Base-by-base conservation (phyloP, 2,113 vertebrate species). In the Pelobates fuscus region DNA sequence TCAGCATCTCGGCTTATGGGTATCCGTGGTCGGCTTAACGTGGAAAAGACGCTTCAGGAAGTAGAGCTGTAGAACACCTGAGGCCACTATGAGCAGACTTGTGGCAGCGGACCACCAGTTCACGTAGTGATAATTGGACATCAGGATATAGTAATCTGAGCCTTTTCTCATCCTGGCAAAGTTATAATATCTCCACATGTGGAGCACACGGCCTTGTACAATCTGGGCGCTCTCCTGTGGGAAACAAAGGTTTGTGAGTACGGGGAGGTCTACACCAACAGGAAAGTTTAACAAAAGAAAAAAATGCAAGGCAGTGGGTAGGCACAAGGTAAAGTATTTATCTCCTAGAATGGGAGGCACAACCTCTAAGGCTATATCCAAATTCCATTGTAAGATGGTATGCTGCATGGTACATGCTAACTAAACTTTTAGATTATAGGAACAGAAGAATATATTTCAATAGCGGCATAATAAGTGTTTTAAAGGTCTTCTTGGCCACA, bases 181-280 rank as follows among this genome's bases (percentile, higher is more conserved):
- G 85, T 88, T 91, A 84, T 96, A 98, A 86, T 93, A 89, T 27
- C 95, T 89, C 87, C 96, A 96, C 90, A 96, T 94, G 83, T 99
- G 96, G 85, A 99, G 98, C 41, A 94, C 80, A 3, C 85, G 80
- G 5, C 37, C 52, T 71, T 95, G 88, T 80, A 99, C 84, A 58
- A 76, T 90, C 14, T 0, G 80, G 25, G 92, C 87, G 23, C 92
- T 90, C 2, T 71, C 77, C 96, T 99, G 79, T 0, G 2, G 63
- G 10, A 25, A 61, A n/a, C 0, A 29, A 26, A 6, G 24, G 25
- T 24, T 23, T 17, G 15, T 60, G 2, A 59, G 44, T 4, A 5
- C 17, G 5, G 44, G 44, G 44, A 12, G 1, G 44, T 18, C 12
- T 41, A 12, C 37, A 41, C 7, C 37, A 41, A 41, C 37, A 41